These are phyloP conservation scores for Heterotilapia buettikoferi DNA, from an alignment of 2,113 vertebrate species.

Conservation along the genomic window DNA sequence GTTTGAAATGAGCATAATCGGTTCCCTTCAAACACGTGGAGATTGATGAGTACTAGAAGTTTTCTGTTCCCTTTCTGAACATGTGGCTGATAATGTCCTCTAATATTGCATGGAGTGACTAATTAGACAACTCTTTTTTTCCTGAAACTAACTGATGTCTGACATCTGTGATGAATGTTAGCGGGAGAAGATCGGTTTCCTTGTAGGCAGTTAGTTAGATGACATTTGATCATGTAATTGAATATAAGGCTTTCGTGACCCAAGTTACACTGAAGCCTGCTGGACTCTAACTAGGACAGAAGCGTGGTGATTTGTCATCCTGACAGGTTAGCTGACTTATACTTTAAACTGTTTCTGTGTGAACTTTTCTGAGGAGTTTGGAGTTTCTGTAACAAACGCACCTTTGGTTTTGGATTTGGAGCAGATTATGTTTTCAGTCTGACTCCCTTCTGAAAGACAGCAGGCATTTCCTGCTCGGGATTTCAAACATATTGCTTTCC, in stretches of 20 bases:
- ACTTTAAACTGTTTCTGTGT: background rate
- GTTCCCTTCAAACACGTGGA: background rate
- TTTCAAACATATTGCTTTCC: background rate
- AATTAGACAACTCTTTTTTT: background rate
- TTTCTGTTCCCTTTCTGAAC: background rate
- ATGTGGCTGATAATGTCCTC: background rate
- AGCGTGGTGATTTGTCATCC: background rate
- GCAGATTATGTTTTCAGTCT: background rate
- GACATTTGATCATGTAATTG: background rate
- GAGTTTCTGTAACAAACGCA: background rate
- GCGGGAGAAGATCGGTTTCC: background rate
- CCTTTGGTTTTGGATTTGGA: background rate
- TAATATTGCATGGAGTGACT: background rate
- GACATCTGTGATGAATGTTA: background rate
- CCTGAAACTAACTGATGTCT: background rate
- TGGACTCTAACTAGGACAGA: background rate
- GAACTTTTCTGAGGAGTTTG: background rate
- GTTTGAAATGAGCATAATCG: background rate
- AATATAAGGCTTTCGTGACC: background rate
- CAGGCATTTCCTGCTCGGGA: background rate
- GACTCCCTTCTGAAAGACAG: background rate
- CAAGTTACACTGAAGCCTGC: background rate
- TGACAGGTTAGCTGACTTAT: background rate
- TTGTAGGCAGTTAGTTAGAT: background rate
- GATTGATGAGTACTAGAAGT: background rate